Base-by-base conservation (phyloP, 2,113 vertebrate species). In the Himantopus leucocephalus region DNA sequence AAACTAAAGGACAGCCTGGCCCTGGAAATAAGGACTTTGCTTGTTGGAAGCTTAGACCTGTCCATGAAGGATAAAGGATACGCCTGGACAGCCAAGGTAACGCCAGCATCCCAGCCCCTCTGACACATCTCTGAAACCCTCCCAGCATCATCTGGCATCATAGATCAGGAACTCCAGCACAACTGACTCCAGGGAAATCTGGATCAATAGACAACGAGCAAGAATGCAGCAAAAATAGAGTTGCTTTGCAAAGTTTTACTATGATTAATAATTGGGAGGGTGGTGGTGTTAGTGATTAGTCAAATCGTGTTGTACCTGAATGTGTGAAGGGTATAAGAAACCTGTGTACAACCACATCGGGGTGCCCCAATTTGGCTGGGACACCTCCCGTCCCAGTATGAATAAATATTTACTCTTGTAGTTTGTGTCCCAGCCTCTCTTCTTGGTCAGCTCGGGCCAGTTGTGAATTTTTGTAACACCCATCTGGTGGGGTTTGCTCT, bases 361-460 rank as follows among this genome's bases (percentile, higher is more conserved):
- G 29, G n/a, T 34, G n/a, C 60, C 30, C 11, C 7, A 18, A 2
- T 75, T 64, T 34, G 34, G 22, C 50, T 64, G 27, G 34, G 39
- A 37, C 50, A 39, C 39, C 48, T 34, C 50, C 27, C 27, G 14
- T 22, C 39, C 14, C 41, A 34, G 10, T 6, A 9, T 22, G 27
- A 4, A 56, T 34, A 56, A 47, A 18, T 18, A 66, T 39, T 55
- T 64, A 21, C 29, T 34, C 34, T 18, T 34, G 50, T 34, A 34
- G 50, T 27, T 64, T 56, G 22, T 37, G 59, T 47, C 39, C 21
- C 82, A 64, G 39, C 27, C 59, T 55, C 59, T 34, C 27, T 47
- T 22, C 58, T 47, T 12, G 7, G 13, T 47, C 11, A 4, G 11
- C 8, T 21, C 1, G 0, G 34, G 39, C 8, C 27, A 32, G 39